Evolutionary conservation across 2,797 vertebrate genomes (phyloP).

Genomic region (Atherinosoma microstoma): DNA sequence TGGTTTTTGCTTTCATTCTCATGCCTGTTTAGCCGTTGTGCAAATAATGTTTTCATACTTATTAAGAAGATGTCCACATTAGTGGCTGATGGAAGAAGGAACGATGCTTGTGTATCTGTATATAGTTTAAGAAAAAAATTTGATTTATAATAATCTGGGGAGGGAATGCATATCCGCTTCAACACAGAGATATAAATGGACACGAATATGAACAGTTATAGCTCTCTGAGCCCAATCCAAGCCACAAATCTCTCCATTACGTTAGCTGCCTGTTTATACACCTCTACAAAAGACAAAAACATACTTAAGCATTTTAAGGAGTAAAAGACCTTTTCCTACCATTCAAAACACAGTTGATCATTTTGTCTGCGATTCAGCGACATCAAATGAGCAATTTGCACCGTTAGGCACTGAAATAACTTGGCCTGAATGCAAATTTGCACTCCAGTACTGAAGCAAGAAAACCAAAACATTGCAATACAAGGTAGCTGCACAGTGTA

Average conservation of each 20-base stretch:
- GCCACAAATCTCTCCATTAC: neutral
- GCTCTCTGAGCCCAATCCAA: too few relatives aligned
- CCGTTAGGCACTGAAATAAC: neutral
- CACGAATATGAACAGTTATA: too few relatives aligned
- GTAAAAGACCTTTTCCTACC: neutral
- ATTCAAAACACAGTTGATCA: neutral
- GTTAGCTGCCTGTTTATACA: neutral
- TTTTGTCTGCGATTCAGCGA: neutral
- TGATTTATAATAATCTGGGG: too few relatives aligned
- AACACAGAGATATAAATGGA: too few relatives aligned
- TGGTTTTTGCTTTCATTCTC: too few relatives aligned
- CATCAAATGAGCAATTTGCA: neutral
- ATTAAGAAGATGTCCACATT: too few relatives aligned
- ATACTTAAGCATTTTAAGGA: neutral
- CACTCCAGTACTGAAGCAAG: neutral
- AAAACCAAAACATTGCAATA: neutral
- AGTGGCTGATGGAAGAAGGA: too few relatives aligned
- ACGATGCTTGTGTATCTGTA: too few relatives aligned
- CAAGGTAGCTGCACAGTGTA: neutral
- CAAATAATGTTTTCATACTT: too few relatives aligned
- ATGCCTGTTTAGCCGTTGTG: too few relatives aligned
- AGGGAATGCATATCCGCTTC: too few relatives aligned
- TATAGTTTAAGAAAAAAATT: too few relatives aligned
- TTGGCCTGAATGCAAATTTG: neutral
- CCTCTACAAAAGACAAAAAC: neutral